Conservation (phyloP, 2,888 invertebrate species). For the Ichneumoninae sp. region DNA sequence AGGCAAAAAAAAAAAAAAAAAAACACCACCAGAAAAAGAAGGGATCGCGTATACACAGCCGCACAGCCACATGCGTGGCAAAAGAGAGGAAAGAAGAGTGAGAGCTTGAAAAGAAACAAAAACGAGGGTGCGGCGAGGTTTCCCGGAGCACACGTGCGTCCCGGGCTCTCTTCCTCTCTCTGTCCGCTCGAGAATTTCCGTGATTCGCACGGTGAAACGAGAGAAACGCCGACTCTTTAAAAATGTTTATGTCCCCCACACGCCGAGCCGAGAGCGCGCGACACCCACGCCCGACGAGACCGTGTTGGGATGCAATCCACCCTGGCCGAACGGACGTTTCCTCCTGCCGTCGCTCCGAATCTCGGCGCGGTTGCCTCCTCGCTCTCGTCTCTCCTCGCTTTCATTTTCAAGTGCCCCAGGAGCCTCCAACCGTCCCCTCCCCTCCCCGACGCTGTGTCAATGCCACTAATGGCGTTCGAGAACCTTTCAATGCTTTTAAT, state of each 20-base stretch:
- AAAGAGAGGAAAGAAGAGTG: conserved; percentile 36
- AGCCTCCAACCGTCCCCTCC: background rate
- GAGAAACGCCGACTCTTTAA: conserved; percentile 74
- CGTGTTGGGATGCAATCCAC: conserved; percentile 38
- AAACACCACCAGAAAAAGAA: background rate
- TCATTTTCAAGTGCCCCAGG: conserved; percentile 63
- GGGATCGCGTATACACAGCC: conserved; percentile 18
- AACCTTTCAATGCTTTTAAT: conserved; percentile 81
- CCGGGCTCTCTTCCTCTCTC: conserved; percentile 7
- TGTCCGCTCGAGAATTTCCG: conserved; percentile 68
- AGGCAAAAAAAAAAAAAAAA: conserved; percentile 25
- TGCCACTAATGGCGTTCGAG: conserved; percentile 77
- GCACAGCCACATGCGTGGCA: conserved; percentile 27
- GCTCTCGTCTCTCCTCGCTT: conserved; percentile 55
- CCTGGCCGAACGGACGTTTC: conserved; percentile 54
- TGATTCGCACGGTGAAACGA: conserved; percentile 70
- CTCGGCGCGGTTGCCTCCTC: conserved; percentile 6
- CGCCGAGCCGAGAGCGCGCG: conserved; percentile 63
- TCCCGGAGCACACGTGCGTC: conserved; percentile 59
- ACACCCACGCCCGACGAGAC: conserved; percentile 50
- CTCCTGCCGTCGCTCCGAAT: conserved; percentile 36
- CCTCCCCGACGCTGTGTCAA: conserved; percentile 71
- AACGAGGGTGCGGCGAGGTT: conserved; percentile 54
- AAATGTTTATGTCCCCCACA: conserved; percentile 76
- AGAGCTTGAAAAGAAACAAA: conserved; percentile 61